These are phyloP conservation scores for Cottoperca gobio DNA, from an alignment of 2,797 vertebrate species.

Conservation along the genomic window DNA sequence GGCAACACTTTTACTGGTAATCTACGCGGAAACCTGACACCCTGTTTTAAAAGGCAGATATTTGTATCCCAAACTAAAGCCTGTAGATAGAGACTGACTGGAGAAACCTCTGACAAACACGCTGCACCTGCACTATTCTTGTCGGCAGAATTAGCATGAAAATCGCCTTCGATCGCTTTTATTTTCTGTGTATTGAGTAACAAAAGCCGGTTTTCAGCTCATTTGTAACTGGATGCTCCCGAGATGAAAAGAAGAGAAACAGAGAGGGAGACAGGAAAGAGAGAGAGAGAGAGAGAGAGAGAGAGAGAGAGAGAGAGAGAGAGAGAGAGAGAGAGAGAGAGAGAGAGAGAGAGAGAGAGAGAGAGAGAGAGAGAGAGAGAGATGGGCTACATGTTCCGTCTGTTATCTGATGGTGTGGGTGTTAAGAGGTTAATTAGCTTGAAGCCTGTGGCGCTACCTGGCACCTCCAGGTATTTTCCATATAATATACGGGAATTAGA, in stretches of 20 bases:
- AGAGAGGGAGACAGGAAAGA: neutral
- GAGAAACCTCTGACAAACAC: slow-evolving; percentile 47
- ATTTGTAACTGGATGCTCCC: slow-evolving; percentile 67
- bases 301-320: neutral
- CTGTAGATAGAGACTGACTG: slow-evolving; percentile 27
- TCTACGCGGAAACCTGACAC: slow-evolving; percentile 29
- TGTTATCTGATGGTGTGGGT: slow-evolving; percentile 71
- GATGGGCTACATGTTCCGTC: slow-evolving; percentile 14
- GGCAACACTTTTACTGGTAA: slow-evolving; percentile 1
- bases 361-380: slow-evolving; percentile 4
- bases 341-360: slow-evolving; percentile 2
- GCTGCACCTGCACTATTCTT: slow-evolving; percentile 72
- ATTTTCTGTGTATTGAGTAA: slow-evolving; percentile 66
- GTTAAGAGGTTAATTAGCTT: slow-evolving; percentile 77
- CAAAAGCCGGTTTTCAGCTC: slow-evolving; percentile 63
- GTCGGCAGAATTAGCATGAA: slow-evolving; percentile 67
- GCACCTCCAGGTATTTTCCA: slow-evolving; percentile 80
- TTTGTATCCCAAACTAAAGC: slow-evolving; percentile 21
- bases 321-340: neutral
- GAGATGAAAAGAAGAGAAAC: slow-evolving; percentile 13
- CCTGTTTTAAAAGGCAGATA: neutral
- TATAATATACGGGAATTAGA: slow-evolving; percentile 76
- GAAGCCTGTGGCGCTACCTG: slow-evolving; percentile 74
- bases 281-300: neutral
- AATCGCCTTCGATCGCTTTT: slow-evolving; percentile 48